These are phyloP conservation scores for Chorisops tibialis DNA, from an alignment of 2,888 invertebrate species.

Conservation along the genomic window DNA sequence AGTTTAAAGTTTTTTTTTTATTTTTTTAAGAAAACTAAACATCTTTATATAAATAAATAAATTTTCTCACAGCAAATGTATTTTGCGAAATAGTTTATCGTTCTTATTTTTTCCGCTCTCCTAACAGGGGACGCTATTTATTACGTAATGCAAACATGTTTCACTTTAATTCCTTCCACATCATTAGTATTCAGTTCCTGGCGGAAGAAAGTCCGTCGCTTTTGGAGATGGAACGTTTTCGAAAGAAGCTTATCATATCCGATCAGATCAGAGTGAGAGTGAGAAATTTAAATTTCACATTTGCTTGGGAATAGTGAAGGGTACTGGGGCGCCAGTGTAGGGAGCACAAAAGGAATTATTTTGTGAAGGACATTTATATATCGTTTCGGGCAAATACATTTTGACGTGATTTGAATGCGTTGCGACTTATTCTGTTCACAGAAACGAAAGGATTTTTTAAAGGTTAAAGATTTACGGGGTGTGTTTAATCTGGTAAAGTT, in stretches of 20 bases:
- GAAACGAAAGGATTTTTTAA: no score
- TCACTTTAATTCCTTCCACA: constrained; percentile 22
- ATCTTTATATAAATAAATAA: no score
- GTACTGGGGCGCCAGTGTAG: not conserved
- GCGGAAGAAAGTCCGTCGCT: constrained; percentile 21
- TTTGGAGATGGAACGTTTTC: constrained; percentile 24
- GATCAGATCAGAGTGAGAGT: not conserved
- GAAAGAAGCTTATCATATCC: constrained; percentile 29
- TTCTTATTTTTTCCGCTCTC: no score
- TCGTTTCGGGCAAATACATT: constrained; percentile 25
- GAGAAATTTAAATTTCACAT: constrained; percentile 17
- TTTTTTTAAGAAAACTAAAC: no score
- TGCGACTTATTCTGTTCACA: not conserved
- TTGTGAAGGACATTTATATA: constrained; percentile 5
- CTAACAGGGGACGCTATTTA: no score
- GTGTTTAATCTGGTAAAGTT: no score
- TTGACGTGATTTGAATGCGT: constrained; percentile 31
- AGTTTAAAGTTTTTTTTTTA: no score
- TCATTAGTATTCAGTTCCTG: constrained; percentile 29
- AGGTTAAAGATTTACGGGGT: no score
- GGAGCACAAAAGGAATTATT: not conserved
- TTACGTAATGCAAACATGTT: no score
- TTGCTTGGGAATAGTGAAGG: not conserved
- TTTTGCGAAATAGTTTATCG: no score
- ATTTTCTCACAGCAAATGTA: no score